Base-by-base conservation (phyloP, 2,888 invertebrate genomes). In the Iselma pallidipennis region DNA sequence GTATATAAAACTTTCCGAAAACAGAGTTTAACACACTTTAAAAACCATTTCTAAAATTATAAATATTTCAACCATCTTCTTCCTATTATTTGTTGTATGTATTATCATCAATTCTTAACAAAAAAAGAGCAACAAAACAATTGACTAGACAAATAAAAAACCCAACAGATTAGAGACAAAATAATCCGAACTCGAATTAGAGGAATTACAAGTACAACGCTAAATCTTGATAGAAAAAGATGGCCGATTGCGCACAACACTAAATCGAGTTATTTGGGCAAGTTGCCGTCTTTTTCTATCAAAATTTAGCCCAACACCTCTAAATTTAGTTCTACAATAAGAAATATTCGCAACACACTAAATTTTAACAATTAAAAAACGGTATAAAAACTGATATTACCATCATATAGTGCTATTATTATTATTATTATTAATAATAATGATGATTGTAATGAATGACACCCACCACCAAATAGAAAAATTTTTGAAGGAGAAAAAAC, bases 1-100 rank as follows among this genome's bases (percentile, higher is more conserved):
- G n/a, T 66, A 67, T 45, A 45, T 45, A 45, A 69, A 72, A 71
- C 71, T 71, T 71, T 71, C 73, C 71, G 69, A 67, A 64, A 57
- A 59, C 65, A 45, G 19, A n/a, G n/a, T n/a, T n/a, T 63, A 74
- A 73, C 73, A 72, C 71, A 69, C 71, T 63, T 66, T 66, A 71
- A 68, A 69, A 62, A 45, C 19, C 45, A 45, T 5, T 42, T 65
- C 49, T 52, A 54, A 69, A 67, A 61, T n/a, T n/a, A n/a, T n/a
- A 66, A 65, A 60, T 59, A 63, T 12, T 45, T 45, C 45, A 45
- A 45, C 45, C n/a, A n/a, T n/a, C 45, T 45, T 45, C 45, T 12
- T 45, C 10, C 5, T 29, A 12, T 29, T 1, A n/a, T 37, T 16
- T 37, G 14, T 37, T n/a, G 5, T 33, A 33, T n/a, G 9, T 14